Evolutionary conservation across 2,888 invertebrate species (phyloP), one percentile per base, ranked within the genome.

Genomic region (Eumacrocentrus americanus): DNA sequence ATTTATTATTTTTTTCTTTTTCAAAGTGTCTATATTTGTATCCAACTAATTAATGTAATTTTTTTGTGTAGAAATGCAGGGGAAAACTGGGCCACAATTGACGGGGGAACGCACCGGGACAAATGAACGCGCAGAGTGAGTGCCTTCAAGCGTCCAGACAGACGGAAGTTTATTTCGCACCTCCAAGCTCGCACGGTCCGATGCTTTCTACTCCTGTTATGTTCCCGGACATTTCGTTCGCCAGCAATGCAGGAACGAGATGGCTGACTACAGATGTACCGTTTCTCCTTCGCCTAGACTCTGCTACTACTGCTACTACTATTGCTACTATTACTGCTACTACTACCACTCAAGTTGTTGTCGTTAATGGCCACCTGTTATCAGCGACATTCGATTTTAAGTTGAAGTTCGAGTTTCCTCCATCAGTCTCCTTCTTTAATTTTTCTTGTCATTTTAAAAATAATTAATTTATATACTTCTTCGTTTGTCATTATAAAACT

Each of bases 321-420:
- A 6, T 29, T 29, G 29, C 9, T 9, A 9, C 29, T 29, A 6
- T 14, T 40, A 12, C 12, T 38, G 11, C 22, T 68, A 62, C 64
- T 55, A 66, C 61, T 61, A 52, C 35, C 51, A 50, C 53, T 58
- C 44, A 71, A 72, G 69, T 73, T 72, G 72, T 73, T 73, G 71
- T 73, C 72, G 63, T 58, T 70, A 73, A 71, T 72, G 67, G 69
- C 66, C 62, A 67, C 58, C 65, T 67, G 68, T 70, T 71, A 71
- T 71, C 70, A 65, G 66, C 51, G 59, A 38, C 46, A 63, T 72
- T 72, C 67, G 70, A 69, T 72, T 71, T 64, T 65, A 62, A 62
- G 63, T 58, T 53, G 6, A 14, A 5, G 14, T 12, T 37, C 37
- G n/a, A n/a, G n/a, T n/a, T n/a, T n/a, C n/a, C n/a, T n/a, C n/a